phyloP scores from a whole-genome alignment of 2,113 vertebrate genomes.

The Nannospalax galili region DNA sequence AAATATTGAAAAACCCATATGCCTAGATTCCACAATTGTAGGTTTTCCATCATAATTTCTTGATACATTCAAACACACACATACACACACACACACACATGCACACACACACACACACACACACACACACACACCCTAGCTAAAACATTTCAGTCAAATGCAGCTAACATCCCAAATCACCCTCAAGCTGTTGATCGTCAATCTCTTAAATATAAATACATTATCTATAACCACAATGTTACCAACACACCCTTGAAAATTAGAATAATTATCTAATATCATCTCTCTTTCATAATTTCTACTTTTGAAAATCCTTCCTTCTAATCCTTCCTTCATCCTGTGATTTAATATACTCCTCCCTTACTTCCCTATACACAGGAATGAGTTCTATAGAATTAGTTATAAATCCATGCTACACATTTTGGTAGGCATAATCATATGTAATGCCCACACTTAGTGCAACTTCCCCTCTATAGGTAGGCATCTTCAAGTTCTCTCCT shows the following conservation, averaged over 20 bases:
- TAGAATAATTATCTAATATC: neutral
- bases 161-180: neutral
- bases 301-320: neutral
- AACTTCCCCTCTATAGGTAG: neutral
- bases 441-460: neutral
- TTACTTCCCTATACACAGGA: neutral
- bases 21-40: neutral
- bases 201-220: neutral
- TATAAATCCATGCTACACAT: neutral
- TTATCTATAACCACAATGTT: neutral
- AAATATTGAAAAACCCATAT: neutral
- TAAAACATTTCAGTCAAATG: slow-evolving; percentile 14
- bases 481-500: neutral
- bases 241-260: neutral
- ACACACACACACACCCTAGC: neutral
- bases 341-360: neutral
- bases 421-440: neutral
- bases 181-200: neutral
- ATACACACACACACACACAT: neutral
- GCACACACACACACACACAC: no score
- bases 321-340: neutral
- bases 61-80: neutral
- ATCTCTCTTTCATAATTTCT: slow-evolving; percentile 27
- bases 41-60: neutral
- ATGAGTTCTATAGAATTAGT: slow-evolving; percentile 19